These are phyloP conservation scores for Galeopterus variegatus DNA, from an alignment of 2,113 vertebrate genomes.

Conservation along the genomic window DNA sequence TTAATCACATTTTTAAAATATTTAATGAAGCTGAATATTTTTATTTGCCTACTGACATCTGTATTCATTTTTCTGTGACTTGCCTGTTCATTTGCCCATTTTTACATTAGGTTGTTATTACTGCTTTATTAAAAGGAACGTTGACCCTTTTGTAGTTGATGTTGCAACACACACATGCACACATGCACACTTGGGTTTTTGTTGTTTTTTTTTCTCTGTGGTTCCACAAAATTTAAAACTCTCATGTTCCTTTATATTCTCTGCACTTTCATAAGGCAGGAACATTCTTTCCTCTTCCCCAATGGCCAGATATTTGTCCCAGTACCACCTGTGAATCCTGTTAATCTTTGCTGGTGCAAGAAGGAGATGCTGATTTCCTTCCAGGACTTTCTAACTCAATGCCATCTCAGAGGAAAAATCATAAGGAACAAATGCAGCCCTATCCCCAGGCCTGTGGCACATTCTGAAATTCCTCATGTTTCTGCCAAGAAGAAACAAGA, in stretches of 20 bases:
- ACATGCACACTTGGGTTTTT: background rate
- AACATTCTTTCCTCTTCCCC: background rate
- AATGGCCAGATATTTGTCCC: background rate
- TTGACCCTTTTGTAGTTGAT: background rate
- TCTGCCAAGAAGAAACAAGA: slow-evolving; percentile 38
- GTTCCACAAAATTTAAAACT: background rate
- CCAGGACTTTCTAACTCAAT: background rate
- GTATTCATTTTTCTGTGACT: background rate
- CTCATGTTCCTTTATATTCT: background rate
- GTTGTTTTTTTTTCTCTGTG: background rate
- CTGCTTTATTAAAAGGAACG: background rate
- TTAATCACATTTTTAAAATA: slow-evolving; percentile 2
- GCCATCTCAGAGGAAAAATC: background rate
- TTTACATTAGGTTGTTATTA: background rate
- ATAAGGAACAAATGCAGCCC: background rate
- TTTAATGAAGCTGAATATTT: background rate
- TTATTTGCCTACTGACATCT: background rate
- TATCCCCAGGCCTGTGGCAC: background rate
- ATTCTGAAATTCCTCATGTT: slow-evolving; percentile 13
- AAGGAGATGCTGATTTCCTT: background rate
- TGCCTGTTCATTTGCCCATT: background rate
- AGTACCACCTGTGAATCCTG: background rate
- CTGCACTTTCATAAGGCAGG: background rate
- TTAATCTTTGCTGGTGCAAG: background rate
- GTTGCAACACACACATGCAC: background rate